Evolutionary conservation across 2,888 invertebrate species (phyloP), one percentile per base, ranked within the genome.

Genomic region (Limnephilus rhombicus): DNA sequence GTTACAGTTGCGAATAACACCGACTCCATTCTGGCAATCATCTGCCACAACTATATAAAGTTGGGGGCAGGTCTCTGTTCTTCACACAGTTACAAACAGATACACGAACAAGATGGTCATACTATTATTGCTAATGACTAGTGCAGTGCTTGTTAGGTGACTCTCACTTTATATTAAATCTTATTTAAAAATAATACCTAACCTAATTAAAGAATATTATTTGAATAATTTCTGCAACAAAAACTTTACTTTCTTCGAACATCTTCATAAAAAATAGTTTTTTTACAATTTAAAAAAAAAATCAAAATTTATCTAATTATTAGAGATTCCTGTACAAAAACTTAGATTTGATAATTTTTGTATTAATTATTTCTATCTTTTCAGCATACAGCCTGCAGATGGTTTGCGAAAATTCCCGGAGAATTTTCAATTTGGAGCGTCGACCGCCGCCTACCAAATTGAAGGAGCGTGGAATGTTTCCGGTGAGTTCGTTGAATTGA

Each of bases 401-500:
- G 9, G 68, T 68, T 68, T 53, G 29, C 81, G 82, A 41, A 92
- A 85, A 80, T 93, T 93, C 83, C 93, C 93, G 0, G 92, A 91
- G 3, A 31, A 80, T 31, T 93, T 93, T 91, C 41, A 82, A 18
- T 93, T 93, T n/a, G 93, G 93, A 15, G 93, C 89, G 13, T 92
- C 93, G 18, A 93, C 93, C 7, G 91, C 93, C 15, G 83, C 93
- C 24, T 93, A 93, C 89, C 93, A 93, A 91, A 53, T 93, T 5
- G 93, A 93, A 91, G 93, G 93, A 82, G 93, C 91, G 9, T 93
- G 93, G 93, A 93, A 93, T 83, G 91, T 53, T 15, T 86, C 89
- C 82, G 93, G 93, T 93, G 18, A 90, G 91, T 87, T 83, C n/a
- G 37, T 68, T 68, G 24, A 68, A 68, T 24, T 68, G 24, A 68